phyloP scores from a whole-genome alignment of 2,888 invertebrate species.

The Andrena marginata region DNA sequence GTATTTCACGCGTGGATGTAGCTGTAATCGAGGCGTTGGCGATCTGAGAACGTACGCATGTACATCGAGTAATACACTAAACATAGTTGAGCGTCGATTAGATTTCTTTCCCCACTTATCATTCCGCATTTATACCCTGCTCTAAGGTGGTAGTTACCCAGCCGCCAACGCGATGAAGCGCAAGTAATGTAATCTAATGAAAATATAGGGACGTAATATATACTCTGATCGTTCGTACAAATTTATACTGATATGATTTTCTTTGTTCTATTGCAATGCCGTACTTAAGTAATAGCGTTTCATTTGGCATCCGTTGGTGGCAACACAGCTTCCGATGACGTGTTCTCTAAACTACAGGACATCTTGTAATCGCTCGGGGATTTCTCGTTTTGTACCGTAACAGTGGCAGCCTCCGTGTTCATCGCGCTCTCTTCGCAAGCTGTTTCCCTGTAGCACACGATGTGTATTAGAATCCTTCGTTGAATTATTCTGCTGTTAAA shows the following conservation, averaged over 20 bases:
- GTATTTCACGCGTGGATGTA: conserved; percentile 49
- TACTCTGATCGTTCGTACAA: conserved; percentile 76
- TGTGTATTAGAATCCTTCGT: not conserved
- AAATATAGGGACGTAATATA: conserved; percentile 75
- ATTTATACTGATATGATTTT: conserved; percentile 81
- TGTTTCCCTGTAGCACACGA: conserved; percentile 63
- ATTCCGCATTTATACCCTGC: conserved; percentile 70
- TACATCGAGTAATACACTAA: conserved; percentile 73
- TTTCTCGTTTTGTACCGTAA: conserved; percentile 53
- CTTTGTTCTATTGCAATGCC: conserved; percentile 77
- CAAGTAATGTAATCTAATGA: conserved; percentile 71
- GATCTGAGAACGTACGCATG: conserved; percentile 45
- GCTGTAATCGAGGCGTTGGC: conserved; percentile 55
- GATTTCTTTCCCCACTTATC: conserved; percentile 52
- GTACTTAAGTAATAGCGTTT: conserved; percentile 63
- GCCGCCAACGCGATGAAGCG: conserved; percentile 66
- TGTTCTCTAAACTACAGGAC: conserved; percentile 54
- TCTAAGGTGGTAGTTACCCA: conserved; percentile 56
- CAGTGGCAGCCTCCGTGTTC: conserved; percentile 14
- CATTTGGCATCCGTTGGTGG: conserved; percentile 67
- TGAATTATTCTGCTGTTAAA: not conserved
- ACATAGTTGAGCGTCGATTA: conserved; percentile 74
- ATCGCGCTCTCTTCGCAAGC: conserved; percentile 63
- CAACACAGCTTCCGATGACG: conserved; percentile 49
- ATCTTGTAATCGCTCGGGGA: conserved; percentile 61